Evolutionary conservation across 2,113 vertebrate genomes (phyloP), one percentile per base, ranked within the genome.

Genomic region (Zapus hudsonius): DNA sequence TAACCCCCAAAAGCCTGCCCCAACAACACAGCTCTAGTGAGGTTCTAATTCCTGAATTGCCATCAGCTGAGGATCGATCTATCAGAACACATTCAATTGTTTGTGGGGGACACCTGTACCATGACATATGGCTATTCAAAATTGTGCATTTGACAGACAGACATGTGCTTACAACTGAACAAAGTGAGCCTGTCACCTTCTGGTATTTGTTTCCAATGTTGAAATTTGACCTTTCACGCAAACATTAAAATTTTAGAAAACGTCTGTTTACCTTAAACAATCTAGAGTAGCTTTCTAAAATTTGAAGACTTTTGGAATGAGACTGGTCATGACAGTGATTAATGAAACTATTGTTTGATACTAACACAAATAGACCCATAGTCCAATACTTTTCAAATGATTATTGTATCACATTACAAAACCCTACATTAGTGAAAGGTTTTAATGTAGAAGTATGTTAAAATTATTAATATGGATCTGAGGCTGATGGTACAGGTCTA

Each of bases 401-500:
- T 31, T 57, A 70, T 66, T 31, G 7, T 57, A 70, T 47, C 15
- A 52, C 44, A 29, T 73, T 55, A 82, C 25, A 87, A 57, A 79
- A 52, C 40, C 52, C 25, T 84, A 17, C 42, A 52, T 57, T 66
- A 84, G 52, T 90, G 42, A 72, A 84, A 81, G 11, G 47, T 84
- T 87, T 86, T 84, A 80, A 82, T 72, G 22, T 87, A 81, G 70
- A 42, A 76, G 42, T 81, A 85, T 74, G 61, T 69, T 70, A 78
- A 67, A 82, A 40, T 83, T 78, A 70, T 52, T 69, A 42, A 40
- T 8, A 84, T 57, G 23, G 36, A 82, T 88, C 78, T 31, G 75
- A 13, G 27, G 19, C 19, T 52, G 52, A 52, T 52, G 52, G 52
- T 52, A 52, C 52, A 52, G 47, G n/a, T 33, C n/a, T 76, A 8